A percentile compares a stretch with the other conserved stretches of the same genome.
These are phyloP conservation scores for Troides aeacus DNA, from an alignment of 2,888 invertebrate species.

Conservation along the genomic window DNA sequence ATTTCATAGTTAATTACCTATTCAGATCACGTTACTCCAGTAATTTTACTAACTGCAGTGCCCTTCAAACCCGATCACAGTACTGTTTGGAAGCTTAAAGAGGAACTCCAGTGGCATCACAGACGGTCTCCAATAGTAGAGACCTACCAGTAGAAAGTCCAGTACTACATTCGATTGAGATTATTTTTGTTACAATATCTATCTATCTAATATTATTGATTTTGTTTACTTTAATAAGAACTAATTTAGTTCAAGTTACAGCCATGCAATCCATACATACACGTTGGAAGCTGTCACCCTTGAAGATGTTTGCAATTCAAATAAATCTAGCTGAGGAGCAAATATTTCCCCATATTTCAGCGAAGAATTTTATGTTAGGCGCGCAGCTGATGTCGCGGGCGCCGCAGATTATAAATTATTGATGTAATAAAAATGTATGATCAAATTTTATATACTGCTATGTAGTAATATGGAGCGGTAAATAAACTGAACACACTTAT, in stretches of 20 bases:
- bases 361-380: conserved; percentile 23
- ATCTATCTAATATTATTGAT: too few relatives aligned
- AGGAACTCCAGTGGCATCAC: too few relatives aligned
- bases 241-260: not conserved
- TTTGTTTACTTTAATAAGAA: too few relatives aligned
- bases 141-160: too few relatives aligned
- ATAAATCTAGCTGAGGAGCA: conserved; percentile 20
- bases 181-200: too few relatives aligned
- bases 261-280: not conserved
- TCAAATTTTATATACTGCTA: not conserved
- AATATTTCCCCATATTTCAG: conserved; percentile 23
- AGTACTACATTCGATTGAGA: too few relatives aligned
- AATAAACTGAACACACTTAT: not conserved
- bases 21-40: too few relatives aligned
- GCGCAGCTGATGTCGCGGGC: conserved; percentile 24
- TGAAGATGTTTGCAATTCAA: conserved; percentile 20
- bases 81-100: too few relatives aligned
- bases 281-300: conserved; percentile 6
- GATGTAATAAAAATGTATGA: conserved; percentile 17
- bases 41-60: too few relatives aligned
- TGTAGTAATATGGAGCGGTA: not conserved
- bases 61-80: too few relatives aligned
- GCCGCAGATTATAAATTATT: conserved; percentile 22
- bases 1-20: too few relatives aligned
- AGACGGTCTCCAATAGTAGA: too few relatives aligned